phyloP scores from a whole-genome alignment of 2,113 vertebrate genomes.

The Telmatochromis sp. region DNA sequence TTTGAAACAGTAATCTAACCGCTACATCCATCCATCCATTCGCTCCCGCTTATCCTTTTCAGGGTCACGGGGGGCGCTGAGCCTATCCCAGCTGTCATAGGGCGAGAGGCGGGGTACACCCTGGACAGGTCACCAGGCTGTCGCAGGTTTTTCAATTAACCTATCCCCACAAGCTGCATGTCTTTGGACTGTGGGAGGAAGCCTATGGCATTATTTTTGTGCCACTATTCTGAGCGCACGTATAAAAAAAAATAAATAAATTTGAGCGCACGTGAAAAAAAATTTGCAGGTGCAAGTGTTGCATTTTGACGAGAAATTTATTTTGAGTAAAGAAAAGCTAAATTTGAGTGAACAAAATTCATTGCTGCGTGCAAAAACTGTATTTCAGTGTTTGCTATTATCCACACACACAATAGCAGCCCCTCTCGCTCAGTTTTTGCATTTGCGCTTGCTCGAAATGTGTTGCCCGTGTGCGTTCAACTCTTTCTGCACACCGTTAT shows the following conservation, averaged over 20 bases:
- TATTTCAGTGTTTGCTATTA: not conserved
- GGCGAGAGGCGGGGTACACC: not conserved
- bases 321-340: not conserved
- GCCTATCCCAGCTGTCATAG: not conserved
- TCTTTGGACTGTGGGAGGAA: not conserved
- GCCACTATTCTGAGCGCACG: not conserved
- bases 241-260: rapidly evolving
- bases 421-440: not conserved
- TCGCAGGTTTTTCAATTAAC: not conserved
- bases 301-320: not conserved
- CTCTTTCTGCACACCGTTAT: not conserved
- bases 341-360: not conserved
- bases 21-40: not conserved
- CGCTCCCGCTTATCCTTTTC: not conserved
- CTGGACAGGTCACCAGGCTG: not conserved
- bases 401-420: not conserved
- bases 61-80: not conserved
- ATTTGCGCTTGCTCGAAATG: not conserved
- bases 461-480: rapidly evolving
- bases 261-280: not conserved
- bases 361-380: not conserved
- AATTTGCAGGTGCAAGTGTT: not conserved
- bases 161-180: not conserved
- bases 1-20: not conserved
- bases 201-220: not conserved